Conservation (phyloP, 2,113 vertebrate genomes). For the Uria aalge region DNA sequence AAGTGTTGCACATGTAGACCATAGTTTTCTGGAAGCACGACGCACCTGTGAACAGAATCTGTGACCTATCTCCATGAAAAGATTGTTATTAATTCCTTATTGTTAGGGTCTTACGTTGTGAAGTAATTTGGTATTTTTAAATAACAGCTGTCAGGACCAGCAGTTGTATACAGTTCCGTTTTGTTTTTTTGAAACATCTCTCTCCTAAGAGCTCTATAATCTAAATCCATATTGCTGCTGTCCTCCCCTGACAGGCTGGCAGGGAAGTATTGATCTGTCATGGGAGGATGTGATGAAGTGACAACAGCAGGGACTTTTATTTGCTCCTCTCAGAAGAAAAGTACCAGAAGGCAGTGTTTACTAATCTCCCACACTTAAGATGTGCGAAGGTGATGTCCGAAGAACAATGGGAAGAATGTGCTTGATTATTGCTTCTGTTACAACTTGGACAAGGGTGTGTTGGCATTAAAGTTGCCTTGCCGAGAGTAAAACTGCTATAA, state of each 20-base stretch:
- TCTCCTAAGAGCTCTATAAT: not conserved
- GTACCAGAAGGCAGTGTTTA: not conserved
- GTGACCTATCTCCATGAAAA: not conserved
- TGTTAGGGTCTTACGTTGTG: fast-evolving
- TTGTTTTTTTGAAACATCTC: not conserved
- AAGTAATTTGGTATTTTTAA: not conserved
- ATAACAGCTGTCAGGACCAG: not conserved
- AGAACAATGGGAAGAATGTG: not conserved
- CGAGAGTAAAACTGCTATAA: not conserved
- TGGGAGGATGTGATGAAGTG: not conserved
- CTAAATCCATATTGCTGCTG: conserved; percentile 10
- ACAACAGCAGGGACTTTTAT: not conserved
- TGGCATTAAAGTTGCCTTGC: not conserved
- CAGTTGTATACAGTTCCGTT: not conserved
- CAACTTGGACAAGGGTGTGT: not conserved
- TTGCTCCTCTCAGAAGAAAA: not conserved
- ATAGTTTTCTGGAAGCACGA: not conserved
- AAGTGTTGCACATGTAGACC: not conserved
- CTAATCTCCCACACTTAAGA: not conserved
- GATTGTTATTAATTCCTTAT: not conserved
- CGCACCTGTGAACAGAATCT: not conserved
- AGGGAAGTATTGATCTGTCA: conserved; percentile 1
- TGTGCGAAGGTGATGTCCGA: not conserved
- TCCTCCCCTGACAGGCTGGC: not conserved
- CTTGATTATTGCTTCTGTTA: not conserved